A percentile compares a stretch with the other conserved stretches of the same genome.
Conservation (phyloP, 92 coral and sea anemone species). For the Actinostola sp. region DNA sequence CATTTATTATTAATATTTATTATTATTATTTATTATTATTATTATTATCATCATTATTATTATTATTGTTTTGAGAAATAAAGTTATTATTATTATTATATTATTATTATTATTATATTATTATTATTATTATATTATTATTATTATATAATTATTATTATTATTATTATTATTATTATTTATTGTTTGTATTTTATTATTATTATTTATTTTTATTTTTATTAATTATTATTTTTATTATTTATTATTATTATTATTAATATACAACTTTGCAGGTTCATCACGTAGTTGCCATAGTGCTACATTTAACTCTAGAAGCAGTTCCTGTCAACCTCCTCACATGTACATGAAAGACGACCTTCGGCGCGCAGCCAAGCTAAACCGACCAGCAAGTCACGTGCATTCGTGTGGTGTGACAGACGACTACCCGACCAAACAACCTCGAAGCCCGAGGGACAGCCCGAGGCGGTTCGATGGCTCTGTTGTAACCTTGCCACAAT, state of each 20-base stretch:
- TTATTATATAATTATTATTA: no score
- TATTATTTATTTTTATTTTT: no score
- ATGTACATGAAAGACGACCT: slow-evolving; percentile 77
- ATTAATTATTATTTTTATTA: background rate
- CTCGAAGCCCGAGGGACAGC: slow-evolving; percentile 57
- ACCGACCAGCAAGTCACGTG: slow-evolving; percentile 86
- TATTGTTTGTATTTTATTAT: no score
- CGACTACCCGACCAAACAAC: slow-evolving; percentile 31
- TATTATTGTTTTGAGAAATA: no score
- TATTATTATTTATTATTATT: no score
- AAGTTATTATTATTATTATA: no score
- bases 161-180: no score
- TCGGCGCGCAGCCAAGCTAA: slow-evolving; percentile 74
- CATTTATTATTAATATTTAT: no score
- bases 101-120: no score
- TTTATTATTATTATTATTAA: background rate
- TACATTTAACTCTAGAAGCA: slow-evolving; percentile 76
- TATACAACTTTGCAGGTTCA: slow-evolving; percentile 42
- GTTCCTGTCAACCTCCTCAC: slow-evolving; percentile 80
- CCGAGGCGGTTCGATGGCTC: slow-evolving; percentile 80
- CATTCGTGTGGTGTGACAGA: slow-evolving; percentile 63
- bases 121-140: no score
- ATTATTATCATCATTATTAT: no score
- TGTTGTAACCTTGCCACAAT: slow-evolving; percentile 74
- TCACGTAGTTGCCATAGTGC: slow-evolving; percentile 72